Conservation (phyloP, 2,113 vertebrate genomes). For the Sterna hirundo region DNA sequence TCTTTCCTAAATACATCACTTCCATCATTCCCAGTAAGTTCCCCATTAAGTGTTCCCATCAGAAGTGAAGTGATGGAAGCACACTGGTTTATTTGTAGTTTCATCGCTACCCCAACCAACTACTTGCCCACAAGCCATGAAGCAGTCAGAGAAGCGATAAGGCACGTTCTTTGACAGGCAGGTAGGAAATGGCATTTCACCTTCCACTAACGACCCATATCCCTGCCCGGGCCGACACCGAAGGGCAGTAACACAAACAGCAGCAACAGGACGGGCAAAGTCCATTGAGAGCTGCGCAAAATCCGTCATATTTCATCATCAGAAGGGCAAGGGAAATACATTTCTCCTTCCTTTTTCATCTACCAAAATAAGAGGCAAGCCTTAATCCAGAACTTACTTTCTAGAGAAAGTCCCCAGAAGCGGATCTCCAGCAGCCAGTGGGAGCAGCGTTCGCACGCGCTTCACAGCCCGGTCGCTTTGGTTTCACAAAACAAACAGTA, state of each 20-base stretch:
- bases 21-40: not conserved
- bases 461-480: not conserved
- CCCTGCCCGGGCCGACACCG: fast-evolving
- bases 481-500: not conserved
- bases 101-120: not conserved
- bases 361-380: not conserved
- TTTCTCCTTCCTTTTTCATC: not conserved
- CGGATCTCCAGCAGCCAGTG: not conserved
- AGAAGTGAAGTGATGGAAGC: not conserved
- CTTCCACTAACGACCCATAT: not conserved
- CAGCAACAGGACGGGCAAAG: not conserved
- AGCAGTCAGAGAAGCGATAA: not conserved
- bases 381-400: not conserved
- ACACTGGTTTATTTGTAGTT: not conserved
- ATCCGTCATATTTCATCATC: not conserved
- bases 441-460: not conserved
- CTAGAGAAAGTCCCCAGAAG: not conserved
- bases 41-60: not conserved
- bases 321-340: not conserved
- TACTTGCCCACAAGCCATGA: not conserved
- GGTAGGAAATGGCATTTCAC: not conserved
- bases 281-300: not conserved
- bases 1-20: not conserved
- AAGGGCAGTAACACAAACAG: not conserved
- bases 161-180: not conserved